Conservation (phyloP, 2,797 vertebrate species). For the Acanthopagrus latus region DNA sequence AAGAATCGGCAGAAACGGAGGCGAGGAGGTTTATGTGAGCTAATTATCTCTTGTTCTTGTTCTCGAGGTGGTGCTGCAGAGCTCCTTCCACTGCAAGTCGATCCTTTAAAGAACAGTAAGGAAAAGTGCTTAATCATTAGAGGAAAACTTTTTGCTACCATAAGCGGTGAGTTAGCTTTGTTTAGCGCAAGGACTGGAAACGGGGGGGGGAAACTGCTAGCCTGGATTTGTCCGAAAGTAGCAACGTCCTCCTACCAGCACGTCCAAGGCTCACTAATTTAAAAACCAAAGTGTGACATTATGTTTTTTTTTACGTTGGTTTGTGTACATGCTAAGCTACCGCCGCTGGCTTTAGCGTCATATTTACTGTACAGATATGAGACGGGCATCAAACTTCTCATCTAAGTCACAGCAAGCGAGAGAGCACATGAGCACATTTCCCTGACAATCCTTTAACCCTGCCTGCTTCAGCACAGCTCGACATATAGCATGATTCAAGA, state of each 20-base stretch:
- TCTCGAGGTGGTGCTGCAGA: neutral
- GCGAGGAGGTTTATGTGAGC: neutral
- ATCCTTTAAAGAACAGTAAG: conserved; percentile 6
- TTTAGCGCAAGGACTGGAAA: neutral
- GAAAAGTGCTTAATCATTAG: neutral
- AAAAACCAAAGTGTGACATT: too few species aligned
- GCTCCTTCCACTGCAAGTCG: conserved; percentile 12
- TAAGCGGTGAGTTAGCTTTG: neutral
- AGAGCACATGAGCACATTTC: neutral
- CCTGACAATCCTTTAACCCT: neutral
- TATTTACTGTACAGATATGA: neutral
- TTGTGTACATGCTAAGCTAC: neutral
- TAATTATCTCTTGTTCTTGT: neutral
- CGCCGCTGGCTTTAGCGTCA: neutral
- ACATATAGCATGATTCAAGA: neutral
- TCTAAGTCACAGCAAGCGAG: neutral
- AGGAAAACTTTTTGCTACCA: neutral
- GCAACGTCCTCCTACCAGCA: neutral
- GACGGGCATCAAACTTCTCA: neutral
- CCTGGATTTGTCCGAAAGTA: neutral
- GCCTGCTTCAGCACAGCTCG: neutral
- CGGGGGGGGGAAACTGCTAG: neutral
- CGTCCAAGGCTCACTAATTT: neutral
- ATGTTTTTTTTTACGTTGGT: neutral
- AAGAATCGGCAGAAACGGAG: neutral